Conservation (phyloP, 2,113 vertebrate genomes). For the Martes martes region DNA sequence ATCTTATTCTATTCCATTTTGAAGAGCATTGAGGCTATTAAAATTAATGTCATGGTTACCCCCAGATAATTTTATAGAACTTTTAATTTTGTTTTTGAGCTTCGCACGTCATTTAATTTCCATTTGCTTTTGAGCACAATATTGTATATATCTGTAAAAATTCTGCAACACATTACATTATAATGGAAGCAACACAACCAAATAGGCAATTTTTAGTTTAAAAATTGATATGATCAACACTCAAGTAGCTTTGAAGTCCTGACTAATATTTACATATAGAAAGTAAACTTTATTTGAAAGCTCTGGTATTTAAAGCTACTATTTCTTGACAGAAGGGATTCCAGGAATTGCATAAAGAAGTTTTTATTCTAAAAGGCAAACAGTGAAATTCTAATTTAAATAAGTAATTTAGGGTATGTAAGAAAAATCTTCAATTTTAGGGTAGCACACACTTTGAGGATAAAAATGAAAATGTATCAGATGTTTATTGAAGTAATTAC, state of each 20-base stretch:
- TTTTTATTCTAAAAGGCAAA: slow-evolving; percentile 16
- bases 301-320: neutral
- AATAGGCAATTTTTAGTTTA: neutral
- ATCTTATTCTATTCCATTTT: neutral
- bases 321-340: neutral
- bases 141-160: neutral
- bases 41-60: neutral
- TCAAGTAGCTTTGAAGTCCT: neutral
- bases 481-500: slow-evolving; percentile 21
- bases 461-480: neutral
- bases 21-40: neutral
- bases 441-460: neutral
- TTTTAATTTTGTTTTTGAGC: neutral
- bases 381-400: neutral
- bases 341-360: neutral
- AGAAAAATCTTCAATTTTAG: slow-evolving; percentile 1
- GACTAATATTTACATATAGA: neutral
- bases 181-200: neutral
- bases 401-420: neutral
- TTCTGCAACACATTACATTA: neutral
- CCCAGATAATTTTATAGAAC: neutral
- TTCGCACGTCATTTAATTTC: neutral
- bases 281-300: neutral
- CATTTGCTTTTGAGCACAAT: neutral
- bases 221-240: neutral